Conservation (phyloP, 2,113 vertebrate species). For the Bubo blakistoni region DNA sequence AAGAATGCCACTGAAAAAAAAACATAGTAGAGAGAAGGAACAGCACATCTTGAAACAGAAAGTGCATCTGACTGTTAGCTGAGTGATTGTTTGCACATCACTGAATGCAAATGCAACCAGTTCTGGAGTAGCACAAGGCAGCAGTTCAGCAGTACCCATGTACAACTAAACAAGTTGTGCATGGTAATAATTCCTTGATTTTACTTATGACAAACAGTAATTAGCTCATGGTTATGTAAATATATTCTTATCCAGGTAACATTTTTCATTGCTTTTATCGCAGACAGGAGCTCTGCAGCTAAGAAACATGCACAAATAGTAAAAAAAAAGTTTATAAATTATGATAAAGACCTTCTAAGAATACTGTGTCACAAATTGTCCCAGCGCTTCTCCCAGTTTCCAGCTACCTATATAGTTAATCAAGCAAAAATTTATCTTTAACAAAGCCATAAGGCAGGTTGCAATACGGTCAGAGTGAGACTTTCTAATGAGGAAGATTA, state of each 20-base stretch:
- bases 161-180: conserved; percentile 7
- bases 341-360: conserved; percentile 12
- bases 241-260: conserved; percentile 33
- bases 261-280: conserved; percentile 6
- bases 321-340: background rate
- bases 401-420: background rate
- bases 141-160: background rate
- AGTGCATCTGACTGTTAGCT: background rate
- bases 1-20: background rate
- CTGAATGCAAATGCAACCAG: background rate
- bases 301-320: background rate
- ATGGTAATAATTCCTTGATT: conserved; percentile 34
- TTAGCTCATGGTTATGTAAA: conserved; percentile 27
- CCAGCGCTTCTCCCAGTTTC: background rate
- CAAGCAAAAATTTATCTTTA: background rate
- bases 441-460: background rate
- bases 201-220: conserved; percentile 44
- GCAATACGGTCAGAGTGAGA: background rate
- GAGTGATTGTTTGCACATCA: background rate
- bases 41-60: background rate
- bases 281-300: conserved; percentile 12
- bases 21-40: background rate
- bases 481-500: background rate
- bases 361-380: background rate
- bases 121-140: background rate